Evolutionary conservation across 2,113 vertebrate species (phyloP), one percentile per base, ranked within the genome.

Genomic region (Salvelinus namaycush): DNA sequence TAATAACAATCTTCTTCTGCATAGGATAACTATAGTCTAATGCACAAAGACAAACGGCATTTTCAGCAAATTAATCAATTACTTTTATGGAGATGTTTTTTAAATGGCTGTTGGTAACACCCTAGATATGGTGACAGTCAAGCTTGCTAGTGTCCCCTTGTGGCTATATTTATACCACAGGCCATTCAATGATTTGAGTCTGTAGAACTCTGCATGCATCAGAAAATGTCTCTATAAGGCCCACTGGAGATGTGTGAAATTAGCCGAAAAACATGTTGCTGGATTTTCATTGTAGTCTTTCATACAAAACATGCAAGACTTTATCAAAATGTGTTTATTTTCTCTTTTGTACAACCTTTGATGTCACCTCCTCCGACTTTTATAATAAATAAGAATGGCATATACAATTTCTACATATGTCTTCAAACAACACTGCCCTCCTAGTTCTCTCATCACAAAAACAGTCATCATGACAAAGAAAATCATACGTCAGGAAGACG

Each of bases 291-390:
- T 57, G 13, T 68, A 22, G 59, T 74, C 68, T 83, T 60, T 80
- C 60, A 85, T 84, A 87, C 22, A 90, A 93, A 93, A 88, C 82
- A 92, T 88, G 83, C 80, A 84, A 87, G 81, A 83, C 20, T 72
- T 94, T 94, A 94, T 92, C 90, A 96, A 95, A 96, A 94, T 75
- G 88, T 85, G 85, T 96, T 96, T 95, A 94, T 95, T 94, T 93
- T 82, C 69, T 78, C 81, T 83, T 89, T 93, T 92, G 75, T 93
- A 96, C 93, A 97, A 92, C 78, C 88, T 89, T 86, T 83, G 90
- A 90, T 83, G 84, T 93, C 87, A 91, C 77, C 83, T 90, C 77
- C 82, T 91, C 76, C 74, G 91, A 91, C 67, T 76, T 90, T 90
- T 80, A 93, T 92, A 96, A 96, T 95, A 95, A 94, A 95, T 95